These are phyloP conservation scores for Latrodectus hesperus DNA, from an alignment of 2,888 invertebrate species.

Conservation along the genomic window DNA sequence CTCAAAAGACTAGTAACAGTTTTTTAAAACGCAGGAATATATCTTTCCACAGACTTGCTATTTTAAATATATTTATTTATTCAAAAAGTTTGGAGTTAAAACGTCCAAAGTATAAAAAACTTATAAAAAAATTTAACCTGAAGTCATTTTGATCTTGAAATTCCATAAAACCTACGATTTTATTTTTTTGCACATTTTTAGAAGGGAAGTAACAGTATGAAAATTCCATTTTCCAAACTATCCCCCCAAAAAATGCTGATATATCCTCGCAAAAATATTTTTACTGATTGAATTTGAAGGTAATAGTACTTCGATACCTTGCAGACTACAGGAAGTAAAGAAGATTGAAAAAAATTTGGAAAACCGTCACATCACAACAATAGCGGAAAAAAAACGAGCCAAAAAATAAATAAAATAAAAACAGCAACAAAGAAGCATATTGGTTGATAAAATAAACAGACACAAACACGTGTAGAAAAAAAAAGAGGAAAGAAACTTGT, in stretches of 20 bases:
- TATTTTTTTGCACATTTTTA: not conserved
- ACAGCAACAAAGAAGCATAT: not conserved
- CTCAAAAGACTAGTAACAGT: too few species aligned
- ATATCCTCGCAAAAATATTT: constrained; percentile 50
- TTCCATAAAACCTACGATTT: not conserved
- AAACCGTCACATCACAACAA: constrained; percentile 11
- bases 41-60: too few species aligned
- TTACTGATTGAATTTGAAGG: constrained; percentile 55
- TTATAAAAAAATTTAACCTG: not conserved
- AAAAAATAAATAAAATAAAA: not conserved
- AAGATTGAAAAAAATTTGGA: not conserved
- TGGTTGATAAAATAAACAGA: constrained; percentile 1
- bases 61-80: too few species aligned
- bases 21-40: too few species aligned
- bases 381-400: not conserved
- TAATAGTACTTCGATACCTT: constrained; percentile 39
- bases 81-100: too few species aligned
- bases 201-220: not conserved
- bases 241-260: constrained; percentile 36
- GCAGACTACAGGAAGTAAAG: not conserved
- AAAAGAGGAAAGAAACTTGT: not conserved
- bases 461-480: constrained; percentile 2
- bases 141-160: not conserved
- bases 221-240: constrained; percentile 15
- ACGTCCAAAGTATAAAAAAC: too few species aligned